Conservation (phyloP, 2,888 invertebrate species). For the Parapristionchus giblindavisi region DNA sequence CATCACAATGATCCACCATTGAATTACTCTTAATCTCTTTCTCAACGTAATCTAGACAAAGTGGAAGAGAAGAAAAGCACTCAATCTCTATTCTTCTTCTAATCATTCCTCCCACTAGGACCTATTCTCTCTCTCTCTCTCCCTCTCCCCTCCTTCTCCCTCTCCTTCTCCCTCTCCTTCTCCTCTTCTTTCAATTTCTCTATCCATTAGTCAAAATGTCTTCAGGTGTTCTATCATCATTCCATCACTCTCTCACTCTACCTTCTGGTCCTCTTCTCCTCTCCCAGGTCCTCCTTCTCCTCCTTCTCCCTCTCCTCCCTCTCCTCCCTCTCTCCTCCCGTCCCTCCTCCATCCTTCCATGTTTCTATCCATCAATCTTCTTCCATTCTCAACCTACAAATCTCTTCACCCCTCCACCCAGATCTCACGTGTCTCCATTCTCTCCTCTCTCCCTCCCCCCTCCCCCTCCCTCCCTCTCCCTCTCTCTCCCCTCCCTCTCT, state of each 20-base stretch:
- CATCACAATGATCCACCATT: not conserved
- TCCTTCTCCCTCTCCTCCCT: constrained; percentile 6
- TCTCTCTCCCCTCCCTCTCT: not conserved
- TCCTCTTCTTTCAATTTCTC: not conserved
- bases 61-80: not conserved
- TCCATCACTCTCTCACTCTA: not conserved
- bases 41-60: constrained; percentile 32
- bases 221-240: not conserved
- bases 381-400: too few relatives aligned
- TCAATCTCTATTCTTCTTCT: constrained; percentile 1
- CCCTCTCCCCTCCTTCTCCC: not conserved
- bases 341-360: not conserved
- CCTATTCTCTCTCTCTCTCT: not conserved
- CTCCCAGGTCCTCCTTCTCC: constrained; percentile 2
- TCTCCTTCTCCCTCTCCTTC: not conserved
- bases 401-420: too few relatives aligned
- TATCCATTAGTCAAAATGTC: too few relatives aligned
- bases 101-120: not conserved
- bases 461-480: not conserved
- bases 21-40: not conserved
- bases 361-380: too few relatives aligned
- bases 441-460: not conserved
- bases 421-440: too few relatives aligned
- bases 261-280: constrained; percentile 10
- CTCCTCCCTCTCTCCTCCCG: too few relatives aligned